Conservation (phyloP, 1,140 invertebrate species). For the Monomorium pharaonis region DNA sequence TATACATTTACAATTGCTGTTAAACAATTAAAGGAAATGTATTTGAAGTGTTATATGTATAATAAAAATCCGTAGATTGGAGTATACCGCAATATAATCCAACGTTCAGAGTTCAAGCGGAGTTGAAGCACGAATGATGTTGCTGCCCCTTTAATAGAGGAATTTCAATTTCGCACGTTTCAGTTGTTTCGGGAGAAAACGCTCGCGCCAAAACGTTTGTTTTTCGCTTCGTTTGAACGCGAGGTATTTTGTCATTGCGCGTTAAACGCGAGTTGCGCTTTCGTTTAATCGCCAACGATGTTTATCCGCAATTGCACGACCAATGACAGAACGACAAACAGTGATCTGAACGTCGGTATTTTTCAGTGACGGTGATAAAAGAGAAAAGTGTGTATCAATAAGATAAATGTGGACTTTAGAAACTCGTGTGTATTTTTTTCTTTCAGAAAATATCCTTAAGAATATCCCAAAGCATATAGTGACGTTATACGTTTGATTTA, state of each 20-base stretch:
- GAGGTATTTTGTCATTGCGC: slow-evolving; percentile 41
- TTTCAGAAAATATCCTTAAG: background rate
- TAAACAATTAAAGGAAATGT: background rate
- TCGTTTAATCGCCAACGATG: background rate
- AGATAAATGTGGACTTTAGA: background rate
- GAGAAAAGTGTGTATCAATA: background rate
- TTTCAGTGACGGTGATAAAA: background rate
- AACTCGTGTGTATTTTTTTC: background rate
- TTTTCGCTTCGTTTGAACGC: slow-evolving; percentile 5
- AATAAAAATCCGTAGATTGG: background rate
- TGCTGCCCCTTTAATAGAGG: slow-evolving; percentile 11
- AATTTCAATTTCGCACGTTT: slow-evolving; percentile 37
- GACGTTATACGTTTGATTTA: slow-evolving; percentile 13
- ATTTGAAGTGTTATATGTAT: background rate
- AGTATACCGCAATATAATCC: background rate
- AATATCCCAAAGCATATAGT: background rate
- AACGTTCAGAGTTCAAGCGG: background rate
- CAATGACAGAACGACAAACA: background rate
- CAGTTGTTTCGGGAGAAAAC: slow-evolving; percentile 24
- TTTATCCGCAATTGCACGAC: background rate
- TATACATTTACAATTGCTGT: background rate
- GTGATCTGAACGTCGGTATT: background rate
- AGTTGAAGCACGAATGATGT: slow-evolving; percentile 3
- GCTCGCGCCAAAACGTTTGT: background rate
- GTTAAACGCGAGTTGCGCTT: slow-evolving; percentile 16